Evolutionary conservation across 1,140 invertebrate species (phyloP).

Genomic region (Pogonognathellus flavescens): DNA sequence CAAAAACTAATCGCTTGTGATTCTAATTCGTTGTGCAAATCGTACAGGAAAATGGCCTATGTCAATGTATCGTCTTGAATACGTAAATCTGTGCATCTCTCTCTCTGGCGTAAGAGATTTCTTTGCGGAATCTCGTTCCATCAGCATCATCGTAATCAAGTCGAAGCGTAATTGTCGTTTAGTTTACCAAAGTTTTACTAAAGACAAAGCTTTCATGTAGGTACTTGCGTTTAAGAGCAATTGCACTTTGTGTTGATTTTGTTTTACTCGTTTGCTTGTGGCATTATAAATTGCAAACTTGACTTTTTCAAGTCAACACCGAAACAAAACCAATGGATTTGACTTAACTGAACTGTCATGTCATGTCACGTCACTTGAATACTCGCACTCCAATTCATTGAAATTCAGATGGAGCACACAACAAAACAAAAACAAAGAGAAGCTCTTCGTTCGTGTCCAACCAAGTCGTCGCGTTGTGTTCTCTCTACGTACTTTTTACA

Average conservation of each 20-base stretch:
- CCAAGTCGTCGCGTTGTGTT: too few species aligned
- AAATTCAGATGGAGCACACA: background rate
- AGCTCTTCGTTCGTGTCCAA: too few species aligned
- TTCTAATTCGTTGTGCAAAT: slow-evolving; percentile 26
- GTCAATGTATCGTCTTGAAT: background rate
- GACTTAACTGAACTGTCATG: slow-evolving; percentile 46
- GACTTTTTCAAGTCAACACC: slow-evolving; percentile 37
- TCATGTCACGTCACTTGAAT: slow-evolving; percentile 34
- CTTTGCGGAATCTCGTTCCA: slow-evolving; percentile 18
- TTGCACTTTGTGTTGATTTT: too few species aligned
- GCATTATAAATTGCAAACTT: slow-evolving; percentile 33
- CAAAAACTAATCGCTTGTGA: slow-evolving; percentile 9
- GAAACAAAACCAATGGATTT: slow-evolving; percentile 17
- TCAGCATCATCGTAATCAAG: background rate
- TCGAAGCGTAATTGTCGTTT: too few species aligned
- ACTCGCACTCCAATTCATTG: slow-evolving; percentile 15
- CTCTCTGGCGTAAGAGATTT: background rate
- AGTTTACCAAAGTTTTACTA: too few species aligned
- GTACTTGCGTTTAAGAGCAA: too few species aligned
- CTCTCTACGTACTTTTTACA: too few species aligned
- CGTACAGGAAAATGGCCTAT: background rate
- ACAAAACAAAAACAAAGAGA: too few species aligned
- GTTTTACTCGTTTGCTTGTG: too few species aligned
- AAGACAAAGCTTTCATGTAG: too few species aligned
- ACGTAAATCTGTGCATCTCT: background rate